These are phyloP conservation scores for Lamellibrachia luymesi DNA, from an alignment of 1,140 invertebrate genomes.

Conservation along the genomic window DNA sequence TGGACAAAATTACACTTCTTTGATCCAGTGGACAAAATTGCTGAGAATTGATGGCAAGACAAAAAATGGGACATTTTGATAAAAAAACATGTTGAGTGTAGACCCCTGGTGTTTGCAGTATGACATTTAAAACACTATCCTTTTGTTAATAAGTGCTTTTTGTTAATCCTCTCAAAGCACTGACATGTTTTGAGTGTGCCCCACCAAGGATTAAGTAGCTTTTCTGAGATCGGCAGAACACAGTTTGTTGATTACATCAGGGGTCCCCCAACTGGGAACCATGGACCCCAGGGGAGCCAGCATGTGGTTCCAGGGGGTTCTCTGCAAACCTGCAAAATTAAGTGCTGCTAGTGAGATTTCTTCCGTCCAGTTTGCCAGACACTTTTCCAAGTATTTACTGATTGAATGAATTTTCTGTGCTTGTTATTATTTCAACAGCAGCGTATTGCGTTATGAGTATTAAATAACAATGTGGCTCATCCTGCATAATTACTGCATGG, in stretches of 20 bases:
- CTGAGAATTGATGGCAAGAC: too few relatives aligned
- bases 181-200: neutral
- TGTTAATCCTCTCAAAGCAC: neutral
- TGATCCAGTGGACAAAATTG: too few relatives aligned
- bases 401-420: neutral
- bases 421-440: neutral
- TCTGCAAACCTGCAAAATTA: neutral
- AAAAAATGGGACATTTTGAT: neutral
- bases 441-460: neutral
- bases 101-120: neutral
- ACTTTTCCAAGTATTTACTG: neutral
- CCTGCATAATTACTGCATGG: neutral
- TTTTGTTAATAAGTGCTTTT: neutral
- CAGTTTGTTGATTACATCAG: neutral
- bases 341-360: neutral
- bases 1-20: too few relatives aligned
- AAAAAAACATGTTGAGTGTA: neutral
- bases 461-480: neutral
- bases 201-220: neutral
- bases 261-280: neutral
- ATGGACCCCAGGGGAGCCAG: neutral
- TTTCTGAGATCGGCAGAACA: neutral
- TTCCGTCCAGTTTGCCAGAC: neutral
- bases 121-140: neutral
- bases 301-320: neutral